phyloP scores from a whole-genome alignment of 2,888 invertebrate genomes.

The Melanophora roralis region DNA sequence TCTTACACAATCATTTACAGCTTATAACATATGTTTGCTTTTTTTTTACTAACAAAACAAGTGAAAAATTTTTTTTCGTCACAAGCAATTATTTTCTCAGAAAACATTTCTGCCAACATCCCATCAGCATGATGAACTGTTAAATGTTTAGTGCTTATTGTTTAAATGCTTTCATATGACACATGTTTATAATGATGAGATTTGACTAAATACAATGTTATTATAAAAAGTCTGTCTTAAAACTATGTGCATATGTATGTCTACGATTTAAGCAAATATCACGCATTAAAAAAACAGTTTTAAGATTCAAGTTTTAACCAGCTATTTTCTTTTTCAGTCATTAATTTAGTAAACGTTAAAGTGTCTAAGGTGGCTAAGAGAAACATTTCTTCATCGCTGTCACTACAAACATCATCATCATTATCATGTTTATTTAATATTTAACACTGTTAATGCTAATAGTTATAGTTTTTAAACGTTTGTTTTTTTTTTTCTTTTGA shows the following conservation, averaged over 20 bases:
- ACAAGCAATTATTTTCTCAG: too few species aligned
- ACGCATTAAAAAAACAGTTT: slow-evolving; percentile 13
- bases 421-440: slow-evolving; percentile 28
- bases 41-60: too few species aligned
- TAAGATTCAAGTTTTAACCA: neutral
- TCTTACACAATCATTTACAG: too few species aligned
- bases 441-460: slow-evolving; percentile 44
- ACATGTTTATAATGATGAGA: slow-evolving; percentile 70
- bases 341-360: neutral
- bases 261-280: slow-evolving; percentile 18
- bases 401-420: slow-evolving; percentile 8
- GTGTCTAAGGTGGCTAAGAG: neutral
- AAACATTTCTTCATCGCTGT: slow-evolving; percentile 14
- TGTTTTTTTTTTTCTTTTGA: slow-evolving; percentile 4
- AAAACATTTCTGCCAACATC: too few species aligned
- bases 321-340: neutral
- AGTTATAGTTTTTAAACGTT: neutral
- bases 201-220: slow-evolving; percentile 69
- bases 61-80: too few species aligned
- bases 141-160: neutral
- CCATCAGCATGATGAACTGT: neutral
- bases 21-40: too few species aligned
- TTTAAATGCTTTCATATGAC: slow-evolving; percentile 55
- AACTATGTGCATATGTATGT: slow-evolving; percentile 57
- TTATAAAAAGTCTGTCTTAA: slow-evolving; percentile 53